Evolutionary conservation across 2,113 vertebrate species (phyloP).

Genomic region (Egretta garzetta): DNA sequence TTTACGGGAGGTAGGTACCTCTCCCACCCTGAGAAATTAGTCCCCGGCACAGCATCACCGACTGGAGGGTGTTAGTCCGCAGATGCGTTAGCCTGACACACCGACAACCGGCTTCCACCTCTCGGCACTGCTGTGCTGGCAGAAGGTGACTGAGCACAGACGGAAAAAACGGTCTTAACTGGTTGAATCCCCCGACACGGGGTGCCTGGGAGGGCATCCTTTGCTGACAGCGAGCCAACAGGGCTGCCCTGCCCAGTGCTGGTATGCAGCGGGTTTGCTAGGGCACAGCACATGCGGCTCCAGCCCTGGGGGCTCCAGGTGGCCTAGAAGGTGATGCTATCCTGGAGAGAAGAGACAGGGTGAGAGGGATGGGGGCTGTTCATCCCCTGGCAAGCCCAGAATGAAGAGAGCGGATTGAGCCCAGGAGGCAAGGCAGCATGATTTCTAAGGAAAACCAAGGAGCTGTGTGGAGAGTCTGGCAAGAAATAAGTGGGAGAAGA

Average conservation of each 20-base stretch:
- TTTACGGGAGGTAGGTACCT: not conserved
- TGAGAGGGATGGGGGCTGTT: not conserved
- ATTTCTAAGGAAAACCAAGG: not conserved
- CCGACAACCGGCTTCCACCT: rapidly evolving
- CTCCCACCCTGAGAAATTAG: not conserved
- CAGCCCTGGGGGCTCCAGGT: not conserved
- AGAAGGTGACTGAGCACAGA: not conserved
- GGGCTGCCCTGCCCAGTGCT: not conserved
- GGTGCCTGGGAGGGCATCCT: not conserved
- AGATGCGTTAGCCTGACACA: not conserved
- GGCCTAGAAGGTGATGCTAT: not conserved
- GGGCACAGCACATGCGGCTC: rapidly evolving
- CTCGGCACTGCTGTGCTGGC: rapidly evolving
- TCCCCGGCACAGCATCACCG: rapidly evolving
- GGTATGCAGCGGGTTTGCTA: not conserved
- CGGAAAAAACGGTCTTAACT: not conserved
- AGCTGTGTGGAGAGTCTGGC: not conserved
- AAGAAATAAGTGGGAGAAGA: not conserved
- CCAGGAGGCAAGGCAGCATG: not conserved
- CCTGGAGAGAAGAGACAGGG: not conserved
- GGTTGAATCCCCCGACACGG: rapidly evolving
- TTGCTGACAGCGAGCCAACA: rapidly evolving
- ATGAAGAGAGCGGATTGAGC: not conserved
- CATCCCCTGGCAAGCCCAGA: not conserved
- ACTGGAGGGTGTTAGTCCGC: rapidly evolving